Percentiles rank a stretch among this genome's conserved stretches.
Conservation (phyloP, 64 coral and sea anemone species). For the Porites australiensis region DNA sequence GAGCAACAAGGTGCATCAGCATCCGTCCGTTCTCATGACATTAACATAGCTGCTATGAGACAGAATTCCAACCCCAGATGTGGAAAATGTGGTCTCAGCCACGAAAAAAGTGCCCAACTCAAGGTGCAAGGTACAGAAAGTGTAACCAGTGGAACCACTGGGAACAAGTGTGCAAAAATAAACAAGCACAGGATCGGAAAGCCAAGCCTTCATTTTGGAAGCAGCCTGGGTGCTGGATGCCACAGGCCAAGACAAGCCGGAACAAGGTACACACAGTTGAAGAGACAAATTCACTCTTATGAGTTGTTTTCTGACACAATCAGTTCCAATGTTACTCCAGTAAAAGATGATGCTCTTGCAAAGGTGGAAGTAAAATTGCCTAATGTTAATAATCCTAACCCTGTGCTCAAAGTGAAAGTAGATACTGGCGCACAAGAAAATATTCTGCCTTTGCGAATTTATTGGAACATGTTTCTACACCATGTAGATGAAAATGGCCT, state of each 20-base stretch:
- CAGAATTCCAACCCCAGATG: too few species aligned
- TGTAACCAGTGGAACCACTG: too few species aligned
- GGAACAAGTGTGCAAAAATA: too few species aligned
- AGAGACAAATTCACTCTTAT: too few species aligned
- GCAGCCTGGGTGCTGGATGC: background rate
- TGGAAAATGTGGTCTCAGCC: too few species aligned
- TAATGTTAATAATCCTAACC: background rate
- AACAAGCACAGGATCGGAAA: background rate
- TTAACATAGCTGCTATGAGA: background rate
- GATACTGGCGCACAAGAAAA: slow-evolving; percentile 54
- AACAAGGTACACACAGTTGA: background rate
- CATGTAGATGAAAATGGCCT: background rate
- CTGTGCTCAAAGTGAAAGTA: slow-evolving; percentile 30
- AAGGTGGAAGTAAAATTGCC: background rate
- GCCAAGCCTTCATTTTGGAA: too few species aligned
- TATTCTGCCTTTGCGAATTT: slow-evolving; percentile 38
- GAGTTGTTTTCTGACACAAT: background rate
- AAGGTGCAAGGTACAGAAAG: too few species aligned
- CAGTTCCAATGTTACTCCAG: background rate
- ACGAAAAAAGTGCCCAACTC: too few species aligned
- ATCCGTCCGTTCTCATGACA: too few species aligned
- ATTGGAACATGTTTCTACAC: slow-evolving; percentile 37
- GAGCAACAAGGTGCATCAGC: background rate
- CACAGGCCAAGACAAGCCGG: background rate
- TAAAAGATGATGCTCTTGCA: slow-evolving; percentile 11